A percentile compares a stretch with the other conserved stretches of the same genome.
These are phyloP conservation scores for Menidia menidia DNA, from an alignment of 2,797 vertebrate genomes.

Conservation along the genomic window DNA sequence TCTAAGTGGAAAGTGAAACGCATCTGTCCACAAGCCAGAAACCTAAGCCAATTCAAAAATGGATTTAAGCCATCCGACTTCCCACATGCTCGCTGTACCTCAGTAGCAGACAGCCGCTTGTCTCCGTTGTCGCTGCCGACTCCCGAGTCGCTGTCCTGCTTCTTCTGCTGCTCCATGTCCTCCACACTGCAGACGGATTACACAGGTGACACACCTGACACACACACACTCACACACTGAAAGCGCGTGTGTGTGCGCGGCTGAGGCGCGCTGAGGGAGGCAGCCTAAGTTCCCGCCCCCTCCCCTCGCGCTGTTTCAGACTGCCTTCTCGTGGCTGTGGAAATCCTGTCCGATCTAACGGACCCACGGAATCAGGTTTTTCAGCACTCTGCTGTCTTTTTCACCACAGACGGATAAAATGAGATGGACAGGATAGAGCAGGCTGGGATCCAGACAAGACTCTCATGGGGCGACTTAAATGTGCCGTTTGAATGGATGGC, in stretches of 20 bases:
- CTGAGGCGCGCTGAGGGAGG: neutral
- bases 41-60: too few species aligned
- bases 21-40: too few species aligned
- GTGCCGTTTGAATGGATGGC: too few species aligned
- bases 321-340: neutral
- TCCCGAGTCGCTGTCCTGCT: slow-evolving; percentile 93
- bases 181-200: slow-evolving; percentile 81
- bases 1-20: too few species aligned
- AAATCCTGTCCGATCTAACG: neutral
- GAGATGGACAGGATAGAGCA: neutral
- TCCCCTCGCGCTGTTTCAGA: neutral
- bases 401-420: neutral
- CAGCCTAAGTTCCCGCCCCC: neutral
- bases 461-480: slow-evolving; percentile 4
- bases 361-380: neutral
- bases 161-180: slow-evolving; percentile 90
- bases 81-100: slow-evolving; percentile 78
- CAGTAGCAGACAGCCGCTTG: slow-evolving; percentile 92
- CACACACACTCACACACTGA: slow-evolving; percentile 26
- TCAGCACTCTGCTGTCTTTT: neutral
- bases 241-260: neutral
- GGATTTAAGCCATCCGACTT: too few species aligned
- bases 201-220: slow-evolving; percentile 49
- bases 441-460: neutral
- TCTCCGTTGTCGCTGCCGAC: slow-evolving; percentile 96